Evolutionary conservation across 2,888 invertebrate species (phyloP).

Genomic region (Cephus runcator): DNA sequence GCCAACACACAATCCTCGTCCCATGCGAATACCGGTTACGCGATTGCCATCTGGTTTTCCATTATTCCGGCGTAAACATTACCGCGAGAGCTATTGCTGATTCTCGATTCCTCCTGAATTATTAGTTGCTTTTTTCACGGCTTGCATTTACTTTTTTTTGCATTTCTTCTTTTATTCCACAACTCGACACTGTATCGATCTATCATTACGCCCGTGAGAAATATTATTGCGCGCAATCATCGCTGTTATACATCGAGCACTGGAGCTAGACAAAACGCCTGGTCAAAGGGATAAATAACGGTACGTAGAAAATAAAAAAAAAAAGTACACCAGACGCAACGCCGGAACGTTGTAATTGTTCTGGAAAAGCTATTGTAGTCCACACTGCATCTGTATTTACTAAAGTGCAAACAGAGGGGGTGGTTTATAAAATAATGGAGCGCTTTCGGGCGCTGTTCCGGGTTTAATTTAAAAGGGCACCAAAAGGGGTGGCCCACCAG

Average conservation of each 20-base stretch:
- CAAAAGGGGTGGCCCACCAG: constrained; percentile 19
- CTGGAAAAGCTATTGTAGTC: neutral
- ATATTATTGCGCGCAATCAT: neutral
- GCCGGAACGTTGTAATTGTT: neutral
- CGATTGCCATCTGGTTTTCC: neutral
- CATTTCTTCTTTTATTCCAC: neutral
- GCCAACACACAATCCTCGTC: neutral
- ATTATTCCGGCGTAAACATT: neutral
- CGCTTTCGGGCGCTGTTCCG: constrained; percentile 20
- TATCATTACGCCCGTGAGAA: neutral
- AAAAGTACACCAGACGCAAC: neutral
- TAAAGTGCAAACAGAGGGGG: constrained; percentile 32
- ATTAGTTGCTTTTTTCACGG: neutral
- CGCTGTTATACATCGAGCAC: neutral
- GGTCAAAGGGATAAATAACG: neutral
- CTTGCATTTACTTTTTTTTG: neutral
- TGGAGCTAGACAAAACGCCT: neutral
- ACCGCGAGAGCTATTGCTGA: neutral
- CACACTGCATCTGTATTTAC: neutral
- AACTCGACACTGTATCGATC: neutral
- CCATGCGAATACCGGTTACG: neutral
- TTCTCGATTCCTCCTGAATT: neutral
- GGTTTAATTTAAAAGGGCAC: constrained; percentile 35
- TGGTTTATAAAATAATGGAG: constrained; percentile 37
- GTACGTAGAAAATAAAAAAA: neutral